Conservation (phyloP, 2,113 vertebrate species). For the Tragelaphus strepsiceros region DNA sequence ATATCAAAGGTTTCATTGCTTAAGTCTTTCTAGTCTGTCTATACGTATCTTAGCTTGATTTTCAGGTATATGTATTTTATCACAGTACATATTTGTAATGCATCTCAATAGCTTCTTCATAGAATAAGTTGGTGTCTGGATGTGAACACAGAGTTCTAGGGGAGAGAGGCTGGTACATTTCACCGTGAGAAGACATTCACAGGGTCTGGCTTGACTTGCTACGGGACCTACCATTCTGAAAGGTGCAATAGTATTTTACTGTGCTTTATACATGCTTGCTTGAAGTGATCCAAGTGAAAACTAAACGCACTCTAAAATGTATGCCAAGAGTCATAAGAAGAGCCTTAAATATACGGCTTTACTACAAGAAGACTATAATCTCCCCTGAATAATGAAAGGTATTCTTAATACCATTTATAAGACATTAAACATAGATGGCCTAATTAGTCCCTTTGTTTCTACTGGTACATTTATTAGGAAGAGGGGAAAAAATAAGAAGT, state of each 20-base stretch:
- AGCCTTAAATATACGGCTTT: constrained; percentile 1
- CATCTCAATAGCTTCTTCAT: neutral
- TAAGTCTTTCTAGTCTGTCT: neutral
- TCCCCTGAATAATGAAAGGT: neutral
- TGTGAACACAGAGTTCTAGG: neutral
- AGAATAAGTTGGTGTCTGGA: neutral
- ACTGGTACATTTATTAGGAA: neutral
- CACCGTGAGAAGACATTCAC: neutral
- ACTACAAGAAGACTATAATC: neutral
- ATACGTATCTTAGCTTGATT: neutral
- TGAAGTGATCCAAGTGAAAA: neutral
- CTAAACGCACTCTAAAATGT: neutral
- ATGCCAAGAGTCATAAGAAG: neutral
- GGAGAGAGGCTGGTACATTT: neutral
- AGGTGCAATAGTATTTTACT: neutral
- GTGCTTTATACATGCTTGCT: neutral
- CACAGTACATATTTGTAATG: neutral
- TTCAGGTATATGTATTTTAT: neutral
- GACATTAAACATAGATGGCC: neutral
- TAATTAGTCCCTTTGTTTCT: constrained; percentile 21
- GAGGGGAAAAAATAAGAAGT: neutral
- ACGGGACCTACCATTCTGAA: neutral
- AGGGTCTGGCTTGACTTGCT: neutral
- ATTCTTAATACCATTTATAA: neutral
- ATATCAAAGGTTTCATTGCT: neutral